Percentiles rank a stretch among this genome's conserved stretches.
Evolutionary conservation across 1,140 invertebrate species (phyloP).

Genomic region (Drosophila fuyamai): DNA sequence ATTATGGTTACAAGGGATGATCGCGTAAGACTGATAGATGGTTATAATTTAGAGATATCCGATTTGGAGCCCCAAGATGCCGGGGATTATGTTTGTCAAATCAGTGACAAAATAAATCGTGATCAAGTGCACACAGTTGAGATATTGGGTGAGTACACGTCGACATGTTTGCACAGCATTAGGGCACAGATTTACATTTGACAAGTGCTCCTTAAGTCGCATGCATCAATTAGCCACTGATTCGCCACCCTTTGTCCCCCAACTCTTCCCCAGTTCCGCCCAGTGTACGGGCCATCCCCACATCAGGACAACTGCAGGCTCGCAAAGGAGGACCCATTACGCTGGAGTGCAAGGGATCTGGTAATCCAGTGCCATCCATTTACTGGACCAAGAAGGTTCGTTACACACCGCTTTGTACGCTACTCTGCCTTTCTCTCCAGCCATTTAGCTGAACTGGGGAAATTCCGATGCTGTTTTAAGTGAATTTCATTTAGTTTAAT

Average conservation of each 20-base stretch:
- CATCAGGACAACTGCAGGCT: constrained; percentile 87
- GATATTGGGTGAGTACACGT: constrained; percentile 81
- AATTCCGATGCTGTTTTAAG: constrained; percentile 44
- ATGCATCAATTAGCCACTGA: constrained; percentile 52
- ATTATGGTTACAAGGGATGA: constrained; percentile 90
- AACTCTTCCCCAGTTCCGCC: constrained; percentile 85
- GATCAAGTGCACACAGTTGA: constrained; percentile 86
- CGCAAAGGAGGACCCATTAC: constrained; percentile 88
- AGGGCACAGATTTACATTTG: constrained; percentile 41
- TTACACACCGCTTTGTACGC: constrained; percentile 40
- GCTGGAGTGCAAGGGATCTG: constrained; percentile 88
- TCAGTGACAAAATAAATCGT: constrained; percentile 87
- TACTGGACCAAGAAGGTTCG: constrained; percentile 88
- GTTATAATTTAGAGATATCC: constrained; percentile 89
- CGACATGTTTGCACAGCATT: constrained; percentile 47
- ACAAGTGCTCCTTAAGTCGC: constrained; percentile 15
- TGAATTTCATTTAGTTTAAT: constrained; percentile 65
- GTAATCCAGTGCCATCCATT: constrained; percentile 89
- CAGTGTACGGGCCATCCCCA: constrained; percentile 87
- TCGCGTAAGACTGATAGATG: constrained; percentile 88
- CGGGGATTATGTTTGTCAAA: constrained; percentile 88
- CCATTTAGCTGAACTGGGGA: constrained; percentile 11
- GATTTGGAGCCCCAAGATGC: constrained; percentile 86
- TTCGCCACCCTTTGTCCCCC: constrained; percentile 4
- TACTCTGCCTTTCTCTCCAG: too few relatives aligned